Conservation (phyloP, 2,888 invertebrate species). For the Chaitophorus viminalis region DNA sequence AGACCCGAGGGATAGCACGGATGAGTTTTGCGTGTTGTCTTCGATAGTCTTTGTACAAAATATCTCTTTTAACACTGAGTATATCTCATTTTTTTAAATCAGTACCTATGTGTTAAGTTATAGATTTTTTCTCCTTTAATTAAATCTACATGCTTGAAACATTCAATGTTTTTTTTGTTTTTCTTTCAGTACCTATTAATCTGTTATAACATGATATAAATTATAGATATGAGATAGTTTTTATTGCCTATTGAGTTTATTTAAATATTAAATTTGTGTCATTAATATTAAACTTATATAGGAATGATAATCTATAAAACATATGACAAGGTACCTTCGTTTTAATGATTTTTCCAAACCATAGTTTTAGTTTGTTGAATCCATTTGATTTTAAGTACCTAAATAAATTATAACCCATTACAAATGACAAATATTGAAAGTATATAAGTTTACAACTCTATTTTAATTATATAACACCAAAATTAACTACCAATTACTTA, state of each 20-base stretch:
- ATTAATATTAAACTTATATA: too few relatives aligned
- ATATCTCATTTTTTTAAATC: not conserved
- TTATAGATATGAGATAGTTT: too few relatives aligned
- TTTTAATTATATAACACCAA: too few relatives aligned
- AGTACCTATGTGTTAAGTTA: not conserved
- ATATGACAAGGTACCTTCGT: not conserved
- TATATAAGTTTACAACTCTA: too few relatives aligned
- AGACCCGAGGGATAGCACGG: slow-evolving; percentile 52
- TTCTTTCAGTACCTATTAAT: too few relatives aligned
- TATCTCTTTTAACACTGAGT: not conserved
- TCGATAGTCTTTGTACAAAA: slow-evolving; percentile 56
- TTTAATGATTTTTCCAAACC: not conserved
- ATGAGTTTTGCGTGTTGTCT: slow-evolving; percentile 31
- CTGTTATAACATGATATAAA: too few relatives aligned
- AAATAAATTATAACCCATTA: not conserved
- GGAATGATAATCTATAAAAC: too few relatives aligned
- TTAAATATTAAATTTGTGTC: too few relatives aligned
- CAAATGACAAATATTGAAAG: not conserved
- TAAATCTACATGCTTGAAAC: not conserved
- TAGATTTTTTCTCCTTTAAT: not conserved
- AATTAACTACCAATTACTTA: too few relatives aligned
- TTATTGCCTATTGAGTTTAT: too few relatives aligned
- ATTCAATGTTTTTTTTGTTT: not conserved
- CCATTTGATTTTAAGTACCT: not conserved
- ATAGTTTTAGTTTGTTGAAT: not conserved